Conservation (phyloP, 2,797 vertebrate genomes). For the Pseudotriccus pelzelni region DNA sequence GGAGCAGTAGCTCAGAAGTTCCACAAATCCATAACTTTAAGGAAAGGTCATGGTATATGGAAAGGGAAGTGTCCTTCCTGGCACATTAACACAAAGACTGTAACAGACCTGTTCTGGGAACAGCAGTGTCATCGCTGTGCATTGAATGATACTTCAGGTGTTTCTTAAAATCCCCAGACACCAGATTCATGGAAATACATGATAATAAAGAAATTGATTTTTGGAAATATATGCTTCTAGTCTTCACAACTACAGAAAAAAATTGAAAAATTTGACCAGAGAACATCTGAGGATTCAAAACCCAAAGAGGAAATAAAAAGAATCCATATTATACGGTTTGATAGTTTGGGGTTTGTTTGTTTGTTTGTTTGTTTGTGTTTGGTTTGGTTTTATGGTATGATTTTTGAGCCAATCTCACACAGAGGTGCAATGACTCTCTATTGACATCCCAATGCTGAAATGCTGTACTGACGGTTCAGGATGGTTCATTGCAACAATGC, state of each 20-base stretch:
- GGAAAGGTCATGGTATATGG: background rate
- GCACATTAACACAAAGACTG: background rate
- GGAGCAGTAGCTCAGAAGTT: background rate
- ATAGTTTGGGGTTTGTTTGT: background rate
- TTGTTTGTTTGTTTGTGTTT: background rate
- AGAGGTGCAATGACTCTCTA: background rate
- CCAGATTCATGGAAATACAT: background rate
- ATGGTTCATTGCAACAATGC: background rate
- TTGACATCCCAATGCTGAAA: background rate
- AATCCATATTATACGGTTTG: background rate
- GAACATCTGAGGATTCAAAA: background rate
- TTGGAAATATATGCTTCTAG: background rate
- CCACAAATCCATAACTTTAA: background rate
- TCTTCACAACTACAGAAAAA: background rate
- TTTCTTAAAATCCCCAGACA: background rate
- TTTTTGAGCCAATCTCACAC: background rate
- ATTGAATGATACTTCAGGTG: background rate
- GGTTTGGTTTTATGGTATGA: background rate
- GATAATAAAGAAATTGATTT: background rate
- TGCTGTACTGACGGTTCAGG: background rate
- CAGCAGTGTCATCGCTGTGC: background rate
- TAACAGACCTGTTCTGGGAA: background rate
- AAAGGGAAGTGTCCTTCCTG: background rate
- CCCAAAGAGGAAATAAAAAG: background rate
- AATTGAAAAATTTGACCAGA: background rate